Conservation (phyloP, 2,888 invertebrate species). For the Oxyteleia sp. region DNA sequence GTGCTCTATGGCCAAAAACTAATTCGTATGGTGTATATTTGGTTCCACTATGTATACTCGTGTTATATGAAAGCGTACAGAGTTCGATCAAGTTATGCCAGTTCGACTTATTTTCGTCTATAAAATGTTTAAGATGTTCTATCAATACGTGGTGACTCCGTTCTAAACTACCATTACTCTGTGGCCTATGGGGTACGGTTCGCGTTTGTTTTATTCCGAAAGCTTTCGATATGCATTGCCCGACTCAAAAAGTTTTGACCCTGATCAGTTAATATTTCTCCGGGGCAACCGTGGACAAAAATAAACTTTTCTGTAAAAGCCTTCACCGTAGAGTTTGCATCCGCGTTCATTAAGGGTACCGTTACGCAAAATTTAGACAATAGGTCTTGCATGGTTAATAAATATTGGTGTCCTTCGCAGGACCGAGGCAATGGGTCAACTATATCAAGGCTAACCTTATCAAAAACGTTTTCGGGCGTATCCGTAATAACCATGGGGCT, state of each 20-base stretch:
- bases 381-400: constrained; percentile 1
- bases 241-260: neutral
- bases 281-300: neutral
- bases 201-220: neutral
- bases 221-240: neutral
- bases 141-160: neutral
- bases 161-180: constrained; percentile 6
- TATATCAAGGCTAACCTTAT: neutral
- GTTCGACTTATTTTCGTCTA: constrained; percentile 7
- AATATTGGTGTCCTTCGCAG: neutral
- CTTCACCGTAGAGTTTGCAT: neutral
- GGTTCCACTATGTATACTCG: constrained; percentile 18
- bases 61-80: constrained; percentile 20
- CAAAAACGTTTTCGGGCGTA: neutral
- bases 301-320: neutral
- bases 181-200: neutral
- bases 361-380: neutral
- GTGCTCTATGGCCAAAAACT: too few relatives aligned
- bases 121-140: constrained; percentile 7
- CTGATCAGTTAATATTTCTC: constrained; percentile 1
- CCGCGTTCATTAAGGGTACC: neutral
- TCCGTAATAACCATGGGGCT: constrained; percentile 2
- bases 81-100: constrained; percentile 4
- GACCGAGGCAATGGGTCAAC: neutral
- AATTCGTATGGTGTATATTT: constrained; percentile 51